Conservation (phyloP, 1,140 invertebrate species). For the Saccostrea echinata region DNA sequence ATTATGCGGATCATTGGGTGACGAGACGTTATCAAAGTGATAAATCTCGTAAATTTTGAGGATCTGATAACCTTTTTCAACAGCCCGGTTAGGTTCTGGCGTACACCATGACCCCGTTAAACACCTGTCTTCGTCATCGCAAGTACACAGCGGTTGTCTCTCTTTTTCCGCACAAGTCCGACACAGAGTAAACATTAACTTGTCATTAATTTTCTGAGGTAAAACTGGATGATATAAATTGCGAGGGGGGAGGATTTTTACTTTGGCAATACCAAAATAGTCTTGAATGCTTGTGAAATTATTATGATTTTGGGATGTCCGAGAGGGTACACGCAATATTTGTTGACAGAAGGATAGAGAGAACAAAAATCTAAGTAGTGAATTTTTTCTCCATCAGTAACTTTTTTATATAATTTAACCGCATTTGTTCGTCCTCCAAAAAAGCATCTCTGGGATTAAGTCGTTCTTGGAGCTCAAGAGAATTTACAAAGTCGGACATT, state of each 20-base stretch:
- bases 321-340: conserved; percentile 72
- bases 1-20: conserved; percentile 51
- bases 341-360: conserved; percentile 71
- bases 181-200: conserved; percentile 33
- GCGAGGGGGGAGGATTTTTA: conserved; percentile 55
- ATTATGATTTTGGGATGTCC: conserved; percentile 75
- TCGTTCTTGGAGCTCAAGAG: conserved; percentile 48
- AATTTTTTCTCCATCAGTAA: conserved; percentile 71
- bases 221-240: conserved; percentile 56
- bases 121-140: not conserved
- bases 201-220: conserved; percentile 17
- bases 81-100: conserved; percentile 54
- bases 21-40: conserved; percentile 67
- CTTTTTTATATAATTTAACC: conserved; percentile 68
- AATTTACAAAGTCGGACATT: conserved; percentile 42
- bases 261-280: conserved; percentile 69
- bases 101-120: conserved; percentile 42
- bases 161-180: conserved; percentile 41
- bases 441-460: conserved; percentile 70
- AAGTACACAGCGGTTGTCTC: not conserved
- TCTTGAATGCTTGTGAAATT: conserved; percentile 58
- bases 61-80: conserved; percentile 74
- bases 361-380: conserved; percentile 76
- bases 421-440: conserved; percentile 77
- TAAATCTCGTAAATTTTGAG: conserved; percentile 77